Percentiles rank a stretch among this genome's conserved stretches.
phyloP scores from a whole-genome alignment of 2,113 vertebrate genomes.

The Thamnophis sirtalis region DNA sequence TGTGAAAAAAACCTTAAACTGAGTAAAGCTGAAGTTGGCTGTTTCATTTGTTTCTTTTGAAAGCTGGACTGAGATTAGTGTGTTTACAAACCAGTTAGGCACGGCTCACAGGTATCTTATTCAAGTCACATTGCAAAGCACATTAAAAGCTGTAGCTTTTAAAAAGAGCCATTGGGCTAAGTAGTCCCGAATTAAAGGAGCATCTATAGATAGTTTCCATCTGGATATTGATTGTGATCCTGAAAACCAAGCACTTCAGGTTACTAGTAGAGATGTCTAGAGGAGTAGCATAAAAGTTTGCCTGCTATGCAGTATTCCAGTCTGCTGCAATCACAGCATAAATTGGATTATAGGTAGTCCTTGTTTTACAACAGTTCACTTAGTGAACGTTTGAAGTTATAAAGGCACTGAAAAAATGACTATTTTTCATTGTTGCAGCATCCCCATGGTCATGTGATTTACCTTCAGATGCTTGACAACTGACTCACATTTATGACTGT shows the following conservation, averaged over 20 bases:
- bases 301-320: neutral
- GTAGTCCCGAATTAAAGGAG: neutral
- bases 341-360: neutral
- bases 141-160: neutral
- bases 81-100: neutral
- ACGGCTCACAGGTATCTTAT: neutral
- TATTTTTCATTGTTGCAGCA: too few species aligned
- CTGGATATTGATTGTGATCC: neutral
- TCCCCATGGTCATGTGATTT: too few species aligned
- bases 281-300: neutral
- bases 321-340: neutral
- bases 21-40: neutral
- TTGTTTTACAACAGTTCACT: too few species aligned
- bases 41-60: neutral
- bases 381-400: too few species aligned
- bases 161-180: neutral
- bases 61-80: neutral
- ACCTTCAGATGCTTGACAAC: too few species aligned
- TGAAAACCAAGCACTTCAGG: neutral
- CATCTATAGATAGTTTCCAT: neutral
- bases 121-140: neutral
- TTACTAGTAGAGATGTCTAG: neutral
- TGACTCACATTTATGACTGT: too few species aligned
- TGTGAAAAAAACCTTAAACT: neutral
- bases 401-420: too few species aligned